Percentiles rank a stretch among this genome's conserved stretches.
phyloP scores from a whole-genome alignment of 2,113 vertebrate genomes.

The Chaetodon auriga region DNA sequence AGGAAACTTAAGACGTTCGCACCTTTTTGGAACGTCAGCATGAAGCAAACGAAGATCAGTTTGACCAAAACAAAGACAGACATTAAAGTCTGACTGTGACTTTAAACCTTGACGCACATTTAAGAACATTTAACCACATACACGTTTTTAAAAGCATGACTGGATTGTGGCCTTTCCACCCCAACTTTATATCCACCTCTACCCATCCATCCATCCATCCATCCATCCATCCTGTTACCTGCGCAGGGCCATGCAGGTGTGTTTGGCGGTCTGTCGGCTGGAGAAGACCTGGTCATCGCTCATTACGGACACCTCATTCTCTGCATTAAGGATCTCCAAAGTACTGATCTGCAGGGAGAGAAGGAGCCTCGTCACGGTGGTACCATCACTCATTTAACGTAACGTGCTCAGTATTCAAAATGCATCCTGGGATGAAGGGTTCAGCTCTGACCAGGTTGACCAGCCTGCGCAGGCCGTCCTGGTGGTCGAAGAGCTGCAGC shows the following conservation, averaged over 20 bases:
- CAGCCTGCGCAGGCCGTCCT: slow-evolving; percentile 93
- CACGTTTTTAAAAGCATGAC: neutral
- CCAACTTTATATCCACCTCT: no score
- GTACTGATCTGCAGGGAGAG: slow-evolving; percentile 89
- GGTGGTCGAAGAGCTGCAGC: slow-evolving; percentile 94
- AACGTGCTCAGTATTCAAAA: no score
- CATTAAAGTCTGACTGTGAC: no score
- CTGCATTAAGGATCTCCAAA: slow-evolving; percentile 92
- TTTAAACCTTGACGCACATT: no score
- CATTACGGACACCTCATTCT: slow-evolving; percentile 89
- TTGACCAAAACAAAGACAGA: no score
- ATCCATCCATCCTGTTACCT: slow-evolving; percentile 78
- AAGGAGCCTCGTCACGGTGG: neutral
- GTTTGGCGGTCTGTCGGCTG: slow-evolving; percentile 94
- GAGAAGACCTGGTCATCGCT: slow-evolving; percentile 97
- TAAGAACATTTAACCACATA: no score
- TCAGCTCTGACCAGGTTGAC: slow-evolving; percentile 88
- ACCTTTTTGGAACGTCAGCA: neutral
- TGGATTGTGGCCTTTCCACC: no score
- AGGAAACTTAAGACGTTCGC: neutral
- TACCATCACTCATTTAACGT: no score
- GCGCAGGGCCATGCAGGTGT: slow-evolving; percentile 97
- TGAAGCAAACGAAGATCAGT: neutral
- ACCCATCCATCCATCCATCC: neutral
- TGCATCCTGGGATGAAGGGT: neutral